Base-by-base conservation (phyloP, 2,888 invertebrate species). In the Heliconius cydno region DNA sequence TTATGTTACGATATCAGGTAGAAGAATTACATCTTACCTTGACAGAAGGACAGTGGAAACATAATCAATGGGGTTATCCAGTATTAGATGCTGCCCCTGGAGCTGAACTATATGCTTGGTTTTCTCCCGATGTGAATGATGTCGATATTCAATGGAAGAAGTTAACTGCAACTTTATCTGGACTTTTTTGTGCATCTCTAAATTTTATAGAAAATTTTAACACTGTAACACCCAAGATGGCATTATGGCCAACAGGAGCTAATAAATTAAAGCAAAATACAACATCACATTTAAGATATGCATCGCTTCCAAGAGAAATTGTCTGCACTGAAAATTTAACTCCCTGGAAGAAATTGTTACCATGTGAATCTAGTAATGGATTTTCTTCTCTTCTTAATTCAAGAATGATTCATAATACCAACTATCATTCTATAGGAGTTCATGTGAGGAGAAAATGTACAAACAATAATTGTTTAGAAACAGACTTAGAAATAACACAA, bases 321-420 rank as follows among this genome's bases (percentile, higher is more conserved):
- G 98, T 99, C 6, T 99, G 99, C 89, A 99, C 99, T 0, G 99
- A 99, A 94, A 99, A 99, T 94, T 94, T 99, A 86, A 99, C 99
- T 22, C 99, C 99, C 0, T 99, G 99, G 98, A 98, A 99, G 88
- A 99, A 99, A 90, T 94, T 99, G 7, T 92, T 99, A 71, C 99
- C 99, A 0, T 99, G 99, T 93, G 98, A 98, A 91, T 97, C 97
- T n/a, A 97, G 96, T 90, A 96, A 96, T 87, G 99, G 99, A 3
- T 95, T 99, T 85, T 97, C 98, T 25, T 97, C 98, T 0, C 92
- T 99, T 76, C 95, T 99, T 7, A 98, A 98, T 91, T 98, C 99
- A 0, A 97, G 98, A 77, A 97, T 97, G 89, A 97, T 99, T 79
- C 98, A 99, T 90, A 98, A 98, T 88, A 98, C 98, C 3, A 97